Base-by-base conservation (phyloP, 2,888 invertebrate genomes). In the Stenoptilia bipunctidactyla region DNA sequence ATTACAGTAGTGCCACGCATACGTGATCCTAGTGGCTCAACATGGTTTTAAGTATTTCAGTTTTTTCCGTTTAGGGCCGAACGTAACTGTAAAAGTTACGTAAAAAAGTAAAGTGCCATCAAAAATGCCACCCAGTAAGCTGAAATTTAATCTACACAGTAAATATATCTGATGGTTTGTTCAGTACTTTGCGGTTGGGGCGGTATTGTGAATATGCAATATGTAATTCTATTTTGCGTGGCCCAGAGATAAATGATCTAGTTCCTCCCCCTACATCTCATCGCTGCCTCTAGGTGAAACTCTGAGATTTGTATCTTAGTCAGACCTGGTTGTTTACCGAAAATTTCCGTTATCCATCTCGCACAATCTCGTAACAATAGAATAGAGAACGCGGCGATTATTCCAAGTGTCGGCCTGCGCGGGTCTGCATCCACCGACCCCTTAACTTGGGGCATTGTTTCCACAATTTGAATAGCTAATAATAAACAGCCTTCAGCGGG, bases 371-470 rank as follows among this genome's bases (percentile, higher is more conserved):
- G 5, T 30, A 37, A 37, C 40, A 40, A 40, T 37, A 48, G 47
- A 30, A 30, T 49, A 52, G 41, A 51, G 50, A 48, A 54, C 58
- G 58, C 51, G 55, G 61, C 58, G 60, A 69, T 75, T 69, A 69
- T 63, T 58, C 56, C 60, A 62, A 63, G 58, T 55, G 66, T 62
- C 58, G 58, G 62, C 73, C 74, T 70, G 67, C 71, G 72, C 70
- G 65, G 66, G 57, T 58, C 61, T 60, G 40, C 30, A 35, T 48
- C 45, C 46, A 51, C 51, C 68, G 72, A 69, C 70, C 72, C 66
- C 64, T 62, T 72, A 66, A 70, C 69, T 56, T 56, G 54, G 55
- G 51, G 66, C 64, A 77, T 80, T 79, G 79, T 79, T 67, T 57
- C 61, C 52, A 53, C 58, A 46, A 54, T 62, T 71, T 74, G 66